Evolutionary conservation across 1,140 invertebrate species (phyloP).

Genomic region (Drosophila repletoides): DNA sequence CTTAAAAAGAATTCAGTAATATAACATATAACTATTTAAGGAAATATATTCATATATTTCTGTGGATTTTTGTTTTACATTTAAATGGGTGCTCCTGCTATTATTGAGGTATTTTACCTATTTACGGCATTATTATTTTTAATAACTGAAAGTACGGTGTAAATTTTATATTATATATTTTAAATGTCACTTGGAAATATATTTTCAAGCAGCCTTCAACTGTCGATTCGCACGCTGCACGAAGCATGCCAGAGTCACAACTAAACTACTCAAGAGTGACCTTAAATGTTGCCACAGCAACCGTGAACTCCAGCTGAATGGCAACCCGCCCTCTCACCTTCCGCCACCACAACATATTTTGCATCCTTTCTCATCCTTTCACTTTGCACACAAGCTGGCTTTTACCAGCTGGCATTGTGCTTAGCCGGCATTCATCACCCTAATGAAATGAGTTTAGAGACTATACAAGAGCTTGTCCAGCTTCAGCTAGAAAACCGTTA

Average conservation of each 20-base stretch:
- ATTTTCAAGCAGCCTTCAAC: background rate
- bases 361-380: background rate
- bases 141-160: no score
- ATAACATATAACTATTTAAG: no score
- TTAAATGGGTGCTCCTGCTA: no score
- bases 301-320: no score
- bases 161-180: background rate
- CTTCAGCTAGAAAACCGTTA: background rate
- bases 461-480: background rate
- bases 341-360: background rate
- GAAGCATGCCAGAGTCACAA: constrained; percentile 42
- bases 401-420: constrained; percentile 30
- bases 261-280: constrained; percentile 51
- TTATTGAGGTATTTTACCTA: no score
- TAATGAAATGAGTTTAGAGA: constrained; percentile 51
- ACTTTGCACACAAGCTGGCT: constrained; percentile 3
- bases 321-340: background rate
- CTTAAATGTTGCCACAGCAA: constrained; percentile 23
- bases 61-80: no score
- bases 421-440: constrained; percentile 29
- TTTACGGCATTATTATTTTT: no score
- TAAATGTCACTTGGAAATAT: background rate
- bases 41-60: no score
- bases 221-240: background rate
- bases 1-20: no score